These are phyloP conservation scores for Brienomyrus brachyistius DNA, from an alignment of 2,113 vertebrate species.

Conservation along the genomic window DNA sequence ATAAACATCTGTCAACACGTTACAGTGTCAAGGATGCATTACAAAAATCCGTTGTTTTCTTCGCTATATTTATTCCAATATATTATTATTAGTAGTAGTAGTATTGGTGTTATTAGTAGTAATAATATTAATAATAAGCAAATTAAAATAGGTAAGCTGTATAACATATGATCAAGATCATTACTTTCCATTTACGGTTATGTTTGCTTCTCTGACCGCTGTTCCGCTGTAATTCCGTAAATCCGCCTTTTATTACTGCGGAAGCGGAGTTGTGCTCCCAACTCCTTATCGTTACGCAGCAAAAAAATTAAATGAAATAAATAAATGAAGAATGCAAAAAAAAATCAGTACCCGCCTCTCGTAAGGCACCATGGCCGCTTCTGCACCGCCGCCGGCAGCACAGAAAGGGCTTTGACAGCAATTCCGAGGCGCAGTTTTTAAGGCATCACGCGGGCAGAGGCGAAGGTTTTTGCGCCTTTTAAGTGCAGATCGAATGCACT, in stretches of 20 bases:
- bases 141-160: not conserved
- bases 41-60: not conserved
- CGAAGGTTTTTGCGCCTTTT: not conserved
- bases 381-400: not conserved
- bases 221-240: not conserved
- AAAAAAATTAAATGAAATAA: slow-evolving; percentile 34
- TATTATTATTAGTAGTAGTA: not conserved
- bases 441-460: not conserved
- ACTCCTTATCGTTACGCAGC: slow-evolving; percentile 51
- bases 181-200: not conserved
- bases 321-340: slow-evolving; percentile 21
- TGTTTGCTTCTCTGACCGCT: slow-evolving; percentile 4
- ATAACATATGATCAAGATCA: not conserved
- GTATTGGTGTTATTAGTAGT: not conserved
- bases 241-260: slow-evolving; percentile 49
- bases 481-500: not conserved
- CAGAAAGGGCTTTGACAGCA: not conserved
- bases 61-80: not conserved
- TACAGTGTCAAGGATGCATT: not conserved
- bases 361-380: not conserved
- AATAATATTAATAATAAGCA: not conserved
- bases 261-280: slow-evolving; percentile 18
- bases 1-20: not conserved
- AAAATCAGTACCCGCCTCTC: not conserved
- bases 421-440: not conserved